These are phyloP conservation scores for Chrysolina haemoptera DNA, from an alignment of 2,888 invertebrate species.

Conservation along the genomic window DNA sequence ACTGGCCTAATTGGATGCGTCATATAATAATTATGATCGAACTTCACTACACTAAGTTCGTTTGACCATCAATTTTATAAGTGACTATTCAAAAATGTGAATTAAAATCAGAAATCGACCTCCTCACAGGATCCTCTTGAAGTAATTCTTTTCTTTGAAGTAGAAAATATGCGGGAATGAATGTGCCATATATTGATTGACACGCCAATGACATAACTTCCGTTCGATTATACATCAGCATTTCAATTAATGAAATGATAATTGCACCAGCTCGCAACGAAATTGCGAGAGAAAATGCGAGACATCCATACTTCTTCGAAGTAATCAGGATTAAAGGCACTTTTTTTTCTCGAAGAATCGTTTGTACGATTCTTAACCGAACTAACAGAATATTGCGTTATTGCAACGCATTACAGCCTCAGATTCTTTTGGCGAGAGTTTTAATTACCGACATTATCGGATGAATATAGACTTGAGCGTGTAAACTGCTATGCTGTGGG, in stretches of 20 bases:
- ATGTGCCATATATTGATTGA: not conserved
- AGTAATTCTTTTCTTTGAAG: no score
- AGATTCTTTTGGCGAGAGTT: constrained; percentile 17
- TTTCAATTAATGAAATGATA: constrained; percentile 58
- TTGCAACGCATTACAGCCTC: not conserved
- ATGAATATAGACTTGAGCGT: constrained; percentile 15
- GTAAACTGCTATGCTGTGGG: not conserved
- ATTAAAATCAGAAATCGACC: not conserved
- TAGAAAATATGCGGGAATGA: no score
- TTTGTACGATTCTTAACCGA: constrained; percentile 8
- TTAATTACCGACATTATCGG: constrained; percentile 5
- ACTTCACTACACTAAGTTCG: no score
- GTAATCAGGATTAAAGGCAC: constrained; percentile 40
- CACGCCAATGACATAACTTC: constrained; percentile 25
- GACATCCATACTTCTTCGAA: constrained; percentile 34
- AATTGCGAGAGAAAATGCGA: constrained; percentile 52
- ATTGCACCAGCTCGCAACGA: constrained; percentile 48
- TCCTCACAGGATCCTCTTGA: no score
- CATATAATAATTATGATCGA: no score
- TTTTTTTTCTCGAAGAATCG: constrained; percentile 33
- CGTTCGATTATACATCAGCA: constrained; percentile 35
- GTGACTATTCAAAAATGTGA: no score
- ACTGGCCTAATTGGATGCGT: no score
- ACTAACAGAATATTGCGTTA: constrained; percentile 13
- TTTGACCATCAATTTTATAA: no score